Conservation (phyloP, 1,140 invertebrate genomes). For the Bombus affinis region DNA sequence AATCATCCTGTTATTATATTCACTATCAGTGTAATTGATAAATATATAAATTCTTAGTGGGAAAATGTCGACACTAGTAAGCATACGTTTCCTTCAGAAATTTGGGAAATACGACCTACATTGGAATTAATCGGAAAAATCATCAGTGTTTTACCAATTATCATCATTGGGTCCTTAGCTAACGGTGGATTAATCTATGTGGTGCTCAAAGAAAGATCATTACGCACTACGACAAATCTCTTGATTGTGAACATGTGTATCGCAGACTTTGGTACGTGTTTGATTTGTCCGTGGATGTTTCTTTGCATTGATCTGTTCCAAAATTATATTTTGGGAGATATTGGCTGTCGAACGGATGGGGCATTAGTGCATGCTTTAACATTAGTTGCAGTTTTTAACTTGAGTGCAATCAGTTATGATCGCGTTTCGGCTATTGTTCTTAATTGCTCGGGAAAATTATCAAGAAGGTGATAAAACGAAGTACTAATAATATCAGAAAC, state of each 20-base stretch:
- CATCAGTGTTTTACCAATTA: constrained; percentile 84
- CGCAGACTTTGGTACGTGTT: constrained; percentile 89
- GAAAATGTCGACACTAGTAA: constrained; percentile 56
- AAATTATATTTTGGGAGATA: constrained; percentile 87
- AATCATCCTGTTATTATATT: not conserved
- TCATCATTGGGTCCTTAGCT: constrained; percentile 87
- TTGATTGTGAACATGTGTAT: constrained; percentile 91
- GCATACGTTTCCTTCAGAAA: constrained; percentile 82
- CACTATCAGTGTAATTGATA: constrained; percentile 23
- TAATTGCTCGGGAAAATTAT: constrained; percentile 87
- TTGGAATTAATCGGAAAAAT: constrained; percentile 86
- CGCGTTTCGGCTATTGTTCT: constrained; percentile 90
- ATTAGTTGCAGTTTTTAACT: constrained; percentile 88
- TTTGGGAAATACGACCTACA: constrained; percentile 85
- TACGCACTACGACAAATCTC: constrained; percentile 90
- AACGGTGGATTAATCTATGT: constrained; percentile 89
- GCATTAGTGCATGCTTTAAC: constrained; percentile 87
- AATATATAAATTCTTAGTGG: constrained; percentile 46
- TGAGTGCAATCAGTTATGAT: constrained; percentile 92
- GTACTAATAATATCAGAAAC: not conserved
- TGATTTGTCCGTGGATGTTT: constrained; percentile 89
- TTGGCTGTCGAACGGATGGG: constrained; percentile 88
- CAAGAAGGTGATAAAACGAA: constrained; percentile 75
- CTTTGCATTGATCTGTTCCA: constrained; percentile 88
- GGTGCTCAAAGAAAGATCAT: constrained; percentile 86